Conservation (phyloP, 2,113 vertebrate species). For the Rafetus swinhoei region DNA sequence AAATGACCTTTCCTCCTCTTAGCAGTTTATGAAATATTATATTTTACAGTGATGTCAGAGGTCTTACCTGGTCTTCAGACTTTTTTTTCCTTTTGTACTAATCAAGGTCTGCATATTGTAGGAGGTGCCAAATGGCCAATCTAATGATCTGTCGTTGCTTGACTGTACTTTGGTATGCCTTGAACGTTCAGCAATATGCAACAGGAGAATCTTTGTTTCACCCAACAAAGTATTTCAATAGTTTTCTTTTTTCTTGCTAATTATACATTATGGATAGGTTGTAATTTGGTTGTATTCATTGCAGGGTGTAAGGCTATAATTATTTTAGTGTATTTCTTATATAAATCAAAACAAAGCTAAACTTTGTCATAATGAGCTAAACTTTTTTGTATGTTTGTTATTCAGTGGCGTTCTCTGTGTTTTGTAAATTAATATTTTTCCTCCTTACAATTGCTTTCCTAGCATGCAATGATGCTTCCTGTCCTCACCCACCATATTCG, state of each 20-base stretch:
- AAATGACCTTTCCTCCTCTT: not conserved
- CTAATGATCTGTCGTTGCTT: not conserved
- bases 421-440: not conserved
- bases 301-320: rapidly evolving
- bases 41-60: not conserved
- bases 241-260: not conserved
- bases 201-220: not conserved
- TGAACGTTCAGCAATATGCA: not conserved
- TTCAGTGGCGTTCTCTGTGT: not conserved
- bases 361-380: not conserved
- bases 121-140: not conserved
- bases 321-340: not conserved
- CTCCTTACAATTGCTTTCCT: slow-evolving; percentile 32
- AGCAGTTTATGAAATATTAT: not conserved
- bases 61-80: not conserved
- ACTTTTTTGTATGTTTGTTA: not conserved
- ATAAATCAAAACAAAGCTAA: not conserved
- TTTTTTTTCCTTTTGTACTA: slow-evolving; percentile 12
- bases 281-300: not conserved
- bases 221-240: not conserved
- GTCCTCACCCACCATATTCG: slow-evolving; percentile 99
- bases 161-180: not conserved
- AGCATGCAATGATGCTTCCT: slow-evolving; percentile 99
- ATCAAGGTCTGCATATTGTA: not conserved
- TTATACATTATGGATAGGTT: not conserved